Conservation (phyloP, 2,797 vertebrate species). For the Toxotes lorentzi region DNA sequence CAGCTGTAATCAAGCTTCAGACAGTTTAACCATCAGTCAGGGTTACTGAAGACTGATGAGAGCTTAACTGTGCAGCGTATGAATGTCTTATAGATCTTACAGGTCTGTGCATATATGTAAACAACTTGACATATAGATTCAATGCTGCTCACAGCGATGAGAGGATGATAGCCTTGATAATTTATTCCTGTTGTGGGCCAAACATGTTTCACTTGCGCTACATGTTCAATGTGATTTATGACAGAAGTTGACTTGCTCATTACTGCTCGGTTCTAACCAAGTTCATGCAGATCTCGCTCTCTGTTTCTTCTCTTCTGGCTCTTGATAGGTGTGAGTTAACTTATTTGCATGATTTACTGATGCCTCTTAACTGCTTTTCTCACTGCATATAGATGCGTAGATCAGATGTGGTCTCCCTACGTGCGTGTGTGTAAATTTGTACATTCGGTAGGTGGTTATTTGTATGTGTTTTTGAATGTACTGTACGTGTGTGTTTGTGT, state of each 20-base stretch:
- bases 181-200: constrained; percentile 21
- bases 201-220: constrained; percentile 43
- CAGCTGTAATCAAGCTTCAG: constrained; percentile 43
- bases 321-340: constrained; percentile 50
- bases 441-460: background rate
- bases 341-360: constrained; percentile 62
- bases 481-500: background rate
- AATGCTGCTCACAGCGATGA: background rate
- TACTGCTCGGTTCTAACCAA: constrained; percentile 45
- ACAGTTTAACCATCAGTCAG: constrained; percentile 41
- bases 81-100: constrained; percentile 19
- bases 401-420: constrained; percentile 35
- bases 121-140: background rate
- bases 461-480: background rate
- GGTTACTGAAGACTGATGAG: constrained; percentile 25
- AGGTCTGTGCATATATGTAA: constrained; percentile 11
- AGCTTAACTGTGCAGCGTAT: background rate
- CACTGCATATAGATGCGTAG: constrained; percentile 64
- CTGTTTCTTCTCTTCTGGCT: background rate
- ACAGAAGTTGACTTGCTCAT: constrained; percentile 55
- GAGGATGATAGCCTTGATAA: constrained; percentile 43
- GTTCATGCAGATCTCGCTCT: constrained; percentile 7
- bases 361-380: constrained; percentile 55
- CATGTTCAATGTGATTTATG: constrained; percentile 61
- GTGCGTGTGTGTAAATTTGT: background rate